Conservation (phyloP, 2,113 vertebrate genomes). For the Pterophyllum scalare region DNA sequence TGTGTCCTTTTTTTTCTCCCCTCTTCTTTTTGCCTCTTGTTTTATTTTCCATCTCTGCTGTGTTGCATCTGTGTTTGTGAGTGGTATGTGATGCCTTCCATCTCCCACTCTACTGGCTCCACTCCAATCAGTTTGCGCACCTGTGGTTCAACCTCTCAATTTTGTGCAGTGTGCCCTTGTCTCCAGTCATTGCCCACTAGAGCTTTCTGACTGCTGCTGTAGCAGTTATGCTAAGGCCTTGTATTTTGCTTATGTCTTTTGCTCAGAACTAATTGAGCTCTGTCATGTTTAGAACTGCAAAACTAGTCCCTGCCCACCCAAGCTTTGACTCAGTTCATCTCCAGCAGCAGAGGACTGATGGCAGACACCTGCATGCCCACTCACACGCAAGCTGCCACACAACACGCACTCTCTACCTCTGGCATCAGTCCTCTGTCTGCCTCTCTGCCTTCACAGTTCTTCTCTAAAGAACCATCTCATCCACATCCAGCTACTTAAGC, state of each 20-base stretch:
- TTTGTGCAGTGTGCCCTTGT: background rate
- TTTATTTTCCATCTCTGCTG: background rate
- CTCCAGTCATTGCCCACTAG: background rate
- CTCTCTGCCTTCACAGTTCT: background rate
- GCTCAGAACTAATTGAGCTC: background rate
- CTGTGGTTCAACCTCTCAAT: background rate
- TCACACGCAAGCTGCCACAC: background rate
- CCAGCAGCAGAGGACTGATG: background rate
- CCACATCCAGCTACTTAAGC: background rate
- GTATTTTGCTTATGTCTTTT: background rate
- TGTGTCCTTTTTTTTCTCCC: background rate
- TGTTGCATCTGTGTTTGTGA: conserved; percentile 2
- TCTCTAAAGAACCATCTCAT: background rate
- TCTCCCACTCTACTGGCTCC: background rate
- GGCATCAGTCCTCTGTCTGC: background rate
- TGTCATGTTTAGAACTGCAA: background rate
- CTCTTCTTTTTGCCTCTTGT: background rate
- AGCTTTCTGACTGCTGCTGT: background rate
- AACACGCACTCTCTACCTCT: background rate
- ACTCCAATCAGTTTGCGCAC: conserved; percentile 2
- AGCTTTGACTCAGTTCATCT: conserved; percentile 1
- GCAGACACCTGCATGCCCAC: background rate
- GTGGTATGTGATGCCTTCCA: background rate
- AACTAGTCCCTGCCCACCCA: background rate
- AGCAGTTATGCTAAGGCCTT: background rate